These are phyloP conservation scores for Timema cristinae DNA, from an alignment of 2,888 invertebrate species.

Conservation along the genomic window DNA sequence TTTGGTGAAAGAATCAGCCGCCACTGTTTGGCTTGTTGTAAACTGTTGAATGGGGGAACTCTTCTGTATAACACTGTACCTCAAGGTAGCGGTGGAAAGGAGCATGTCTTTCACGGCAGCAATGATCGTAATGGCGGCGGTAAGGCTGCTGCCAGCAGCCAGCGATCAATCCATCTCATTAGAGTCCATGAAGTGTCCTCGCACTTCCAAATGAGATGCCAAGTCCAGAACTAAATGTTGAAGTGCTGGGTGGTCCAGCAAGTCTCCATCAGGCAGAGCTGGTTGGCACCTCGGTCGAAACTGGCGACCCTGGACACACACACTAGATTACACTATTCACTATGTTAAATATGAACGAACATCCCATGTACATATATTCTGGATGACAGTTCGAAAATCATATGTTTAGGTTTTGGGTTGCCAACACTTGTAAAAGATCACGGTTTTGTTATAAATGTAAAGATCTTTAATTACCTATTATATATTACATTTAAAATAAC, in stretches of 20 bases:
- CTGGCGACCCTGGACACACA: slow-evolving; percentile 67
- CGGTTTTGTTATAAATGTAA: no score
- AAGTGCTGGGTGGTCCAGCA: slow-evolving; percentile 78
- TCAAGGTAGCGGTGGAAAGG: neutral
- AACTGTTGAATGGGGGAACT: no score
- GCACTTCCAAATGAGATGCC: slow-evolving; percentile 77
- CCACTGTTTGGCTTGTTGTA: no score
- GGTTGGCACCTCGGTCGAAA: slow-evolving; percentile 85
- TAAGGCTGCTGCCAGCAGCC: slow-evolving; percentile 43
- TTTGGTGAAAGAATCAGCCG: no score
- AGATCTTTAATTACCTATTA: no score
- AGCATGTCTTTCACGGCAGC: neutral
- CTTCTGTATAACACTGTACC: no score
- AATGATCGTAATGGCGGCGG: slow-evolving; percentile 17
- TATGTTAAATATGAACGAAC: slow-evolving; percentile 1
- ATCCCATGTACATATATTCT: neutral
- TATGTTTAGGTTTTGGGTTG: no score
- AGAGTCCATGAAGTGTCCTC: slow-evolving; percentile 62
- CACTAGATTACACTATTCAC: neutral
- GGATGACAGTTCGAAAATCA: no score
- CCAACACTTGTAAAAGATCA: no score
- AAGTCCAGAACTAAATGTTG: slow-evolving; percentile 77
- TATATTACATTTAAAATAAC: no score
- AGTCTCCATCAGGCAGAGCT: slow-evolving; percentile 77
- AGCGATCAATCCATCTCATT: slow-evolving; percentile 61